Evolutionary conservation across 2,797 vertebrate species (phyloP).

Genomic region (Sebastes melanostomus): DNA sequence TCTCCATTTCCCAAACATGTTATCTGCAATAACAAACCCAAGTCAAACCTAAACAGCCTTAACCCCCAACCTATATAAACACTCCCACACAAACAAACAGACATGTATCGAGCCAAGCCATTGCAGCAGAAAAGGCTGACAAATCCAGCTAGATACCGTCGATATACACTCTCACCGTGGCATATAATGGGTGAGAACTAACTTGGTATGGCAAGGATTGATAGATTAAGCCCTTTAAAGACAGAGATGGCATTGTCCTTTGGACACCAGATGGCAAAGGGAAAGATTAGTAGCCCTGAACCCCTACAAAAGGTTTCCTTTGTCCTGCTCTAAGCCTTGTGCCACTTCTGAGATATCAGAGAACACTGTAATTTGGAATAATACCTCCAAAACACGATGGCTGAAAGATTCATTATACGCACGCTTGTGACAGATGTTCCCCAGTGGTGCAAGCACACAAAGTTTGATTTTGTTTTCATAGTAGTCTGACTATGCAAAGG

Average conservation of each 20-base stretch:
- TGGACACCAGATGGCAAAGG: conserved; percentile 71
- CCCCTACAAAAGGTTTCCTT: conserved; percentile 56
- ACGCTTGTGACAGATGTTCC: conserved; percentile 35
- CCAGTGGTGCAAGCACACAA: background rate
- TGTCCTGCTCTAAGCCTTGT: conserved; percentile 53
- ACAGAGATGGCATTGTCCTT: conserved; percentile 70
- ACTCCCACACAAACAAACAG: conserved; percentile 34
- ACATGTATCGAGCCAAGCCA: conserved; percentile 7
- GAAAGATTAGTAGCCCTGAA: conserved; percentile 68
- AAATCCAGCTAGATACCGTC: conserved; percentile 18
- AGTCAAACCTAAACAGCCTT: conserved; percentile 31
- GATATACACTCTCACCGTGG: background rate
- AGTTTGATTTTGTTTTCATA: conserved; percentile 6
- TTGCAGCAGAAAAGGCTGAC: conserved; percentile 6
- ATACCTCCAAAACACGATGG: conserved; percentile 45
- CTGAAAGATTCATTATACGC: conserved; percentile 35
- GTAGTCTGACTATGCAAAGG: background rate
- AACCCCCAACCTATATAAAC: conserved; percentile 31
- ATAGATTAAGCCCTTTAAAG: conserved; percentile 48
- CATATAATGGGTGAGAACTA: conserved; percentile 41
- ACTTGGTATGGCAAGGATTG: conserved; percentile 27
- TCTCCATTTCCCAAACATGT: conserved; percentile 31
- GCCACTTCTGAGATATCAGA: conserved; percentile 62
- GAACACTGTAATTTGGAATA: conserved; percentile 57
- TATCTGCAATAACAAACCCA: conserved; percentile 47